These are phyloP conservation scores for Mus pahari DNA, from an alignment of 2,113 vertebrate genomes.

Conservation along the genomic window DNA sequence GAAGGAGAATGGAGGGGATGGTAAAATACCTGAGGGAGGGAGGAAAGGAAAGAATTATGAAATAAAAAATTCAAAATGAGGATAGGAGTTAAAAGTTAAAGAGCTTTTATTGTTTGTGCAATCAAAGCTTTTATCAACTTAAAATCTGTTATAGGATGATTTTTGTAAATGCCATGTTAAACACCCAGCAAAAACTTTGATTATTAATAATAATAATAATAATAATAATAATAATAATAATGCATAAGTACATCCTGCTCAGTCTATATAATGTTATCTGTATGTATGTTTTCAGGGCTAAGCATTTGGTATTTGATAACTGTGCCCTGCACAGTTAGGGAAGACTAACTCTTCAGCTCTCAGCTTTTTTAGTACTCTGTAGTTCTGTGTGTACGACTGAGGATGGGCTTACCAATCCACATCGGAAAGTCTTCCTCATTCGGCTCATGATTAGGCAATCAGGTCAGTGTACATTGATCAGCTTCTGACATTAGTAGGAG, in stretches of 20 bases:
- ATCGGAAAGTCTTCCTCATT: not conserved
- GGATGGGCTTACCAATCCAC: not conserved
- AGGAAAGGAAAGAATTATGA: not conserved
- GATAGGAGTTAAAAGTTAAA: not conserved
- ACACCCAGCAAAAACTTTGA: not conserved
- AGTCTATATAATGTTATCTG: not conserved
- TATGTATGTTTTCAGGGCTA: not conserved
- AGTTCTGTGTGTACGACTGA: not conserved
- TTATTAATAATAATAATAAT: not conserved
- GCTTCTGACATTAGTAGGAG: not conserved
- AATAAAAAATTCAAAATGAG: not conserved
- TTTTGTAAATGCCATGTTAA: not conserved
- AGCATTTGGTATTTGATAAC: not conserved
- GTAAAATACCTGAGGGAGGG: not conserved
- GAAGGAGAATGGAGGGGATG: not conserved
- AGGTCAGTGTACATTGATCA: not conserved
- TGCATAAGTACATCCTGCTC: not conserved
- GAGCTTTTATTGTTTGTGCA: not conserved
- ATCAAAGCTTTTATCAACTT: not conserved
- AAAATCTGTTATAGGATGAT: not conserved
- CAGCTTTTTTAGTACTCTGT: not conserved
- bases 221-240: not conserved
- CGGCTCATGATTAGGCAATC: not conserved
- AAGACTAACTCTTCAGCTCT: not conserved
- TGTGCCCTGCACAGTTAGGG: not conserved